Evolutionary conservation across 2,113 vertebrate genomes (phyloP).

Genomic region (Mesocricetus auratus): DNA sequence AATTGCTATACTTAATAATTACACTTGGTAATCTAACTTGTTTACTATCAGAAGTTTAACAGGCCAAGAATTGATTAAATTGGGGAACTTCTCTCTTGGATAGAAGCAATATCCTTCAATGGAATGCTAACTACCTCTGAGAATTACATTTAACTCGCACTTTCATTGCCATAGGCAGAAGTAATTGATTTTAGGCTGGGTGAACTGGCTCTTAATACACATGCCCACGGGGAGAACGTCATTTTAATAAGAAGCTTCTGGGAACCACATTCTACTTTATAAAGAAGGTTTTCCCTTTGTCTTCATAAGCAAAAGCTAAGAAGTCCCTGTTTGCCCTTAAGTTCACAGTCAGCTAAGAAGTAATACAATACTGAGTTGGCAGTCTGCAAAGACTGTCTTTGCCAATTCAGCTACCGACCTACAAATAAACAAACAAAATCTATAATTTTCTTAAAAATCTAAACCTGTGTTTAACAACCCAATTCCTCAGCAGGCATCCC

Average conservation of each 20-base stretch:
- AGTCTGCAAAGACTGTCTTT: slow-evolving; percentile 42
- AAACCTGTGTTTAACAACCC: neutral
- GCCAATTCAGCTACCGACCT: slow-evolving; percentile 54
- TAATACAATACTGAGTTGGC: neutral
- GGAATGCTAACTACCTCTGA: slow-evolving; percentile 81
- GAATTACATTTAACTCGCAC: slow-evolving; percentile 75
- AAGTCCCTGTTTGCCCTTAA: slow-evolving; percentile 30
- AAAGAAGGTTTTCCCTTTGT: slow-evolving; percentile 59
- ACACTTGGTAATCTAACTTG: slow-evolving; percentile 69
- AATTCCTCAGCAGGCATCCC: neutral
- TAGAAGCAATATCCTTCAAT: slow-evolving; percentile 74
- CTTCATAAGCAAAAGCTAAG: slow-evolving; percentile 63
- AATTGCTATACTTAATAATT: slow-evolving; percentile 78
- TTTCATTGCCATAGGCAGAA: slow-evolving; percentile 79
- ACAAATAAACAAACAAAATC: neutral
- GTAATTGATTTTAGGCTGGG: slow-evolving; percentile 81
- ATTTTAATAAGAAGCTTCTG: slow-evolving; percentile 81
- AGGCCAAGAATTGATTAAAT: slow-evolving; percentile 78
- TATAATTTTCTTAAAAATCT: slow-evolving; percentile 49
- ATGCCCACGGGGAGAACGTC: slow-evolving; percentile 69
- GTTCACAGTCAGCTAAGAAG: slow-evolving; percentile 41
- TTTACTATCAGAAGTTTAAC: slow-evolving; percentile 69
- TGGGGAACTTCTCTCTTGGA: slow-evolving; percentile 70
- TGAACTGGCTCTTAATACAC: slow-evolving; percentile 78
- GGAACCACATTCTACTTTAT: slow-evolving; percentile 63